Conservation (phyloP, 2,113 vertebrate genomes). For the Heterotis niloticus region DNA sequence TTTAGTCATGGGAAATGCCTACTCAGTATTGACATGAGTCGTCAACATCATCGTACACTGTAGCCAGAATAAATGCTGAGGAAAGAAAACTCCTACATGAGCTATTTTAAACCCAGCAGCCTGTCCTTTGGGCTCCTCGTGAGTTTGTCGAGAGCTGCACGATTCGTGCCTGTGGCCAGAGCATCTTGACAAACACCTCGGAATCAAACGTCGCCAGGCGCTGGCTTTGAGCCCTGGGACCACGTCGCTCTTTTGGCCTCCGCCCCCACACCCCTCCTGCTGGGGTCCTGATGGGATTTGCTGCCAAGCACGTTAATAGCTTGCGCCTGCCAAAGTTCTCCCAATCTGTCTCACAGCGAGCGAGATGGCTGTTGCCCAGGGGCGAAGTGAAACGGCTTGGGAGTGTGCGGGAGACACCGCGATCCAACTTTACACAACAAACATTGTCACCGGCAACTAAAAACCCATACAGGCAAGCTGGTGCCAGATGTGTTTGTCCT, state of each 20-base stretch:
- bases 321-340: not conserved
- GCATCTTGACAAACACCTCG: not conserved
- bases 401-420: slow-evolving; percentile 9
- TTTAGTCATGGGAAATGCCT: not conserved
- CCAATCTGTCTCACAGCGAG: slow-evolving; percentile 16
- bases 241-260: not conserved
- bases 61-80: not conserved
- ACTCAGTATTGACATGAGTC: not conserved
- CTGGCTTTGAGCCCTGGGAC: not conserved
- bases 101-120: not conserved
- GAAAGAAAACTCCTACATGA: not conserved
- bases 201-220: not conserved
- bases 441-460: not conserved
- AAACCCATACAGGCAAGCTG: not conserved
- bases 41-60: not conserved
- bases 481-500: not conserved
- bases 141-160: not conserved
- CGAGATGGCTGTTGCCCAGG: not conserved
- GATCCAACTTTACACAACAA: not conserved
- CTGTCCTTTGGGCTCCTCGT: not conserved
- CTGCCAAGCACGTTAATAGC: slow-evolving; percentile 17
- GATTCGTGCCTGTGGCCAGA: not conserved
- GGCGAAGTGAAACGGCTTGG: not conserved
- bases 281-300: not conserved
- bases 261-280: not conserved